A percentile compares a stretch with the other conserved stretches of the same genome.
phyloP scores from a whole-genome alignment of 2,888 invertebrate genomes.

The Nipponacmea schrenckii region DNA sequence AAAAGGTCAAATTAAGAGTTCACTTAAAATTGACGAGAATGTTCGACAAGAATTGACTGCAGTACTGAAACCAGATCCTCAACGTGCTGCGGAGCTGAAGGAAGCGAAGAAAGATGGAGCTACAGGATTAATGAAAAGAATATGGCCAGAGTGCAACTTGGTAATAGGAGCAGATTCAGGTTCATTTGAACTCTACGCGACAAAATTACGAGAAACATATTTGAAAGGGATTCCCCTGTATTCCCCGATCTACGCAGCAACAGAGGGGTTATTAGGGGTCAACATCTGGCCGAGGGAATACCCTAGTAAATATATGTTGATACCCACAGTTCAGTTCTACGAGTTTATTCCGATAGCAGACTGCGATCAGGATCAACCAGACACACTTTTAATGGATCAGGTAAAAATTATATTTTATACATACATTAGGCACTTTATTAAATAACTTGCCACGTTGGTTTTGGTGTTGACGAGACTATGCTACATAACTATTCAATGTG shows the following conservation, averaged over 20 bases:
- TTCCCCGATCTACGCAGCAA: conserved; percentile 64
- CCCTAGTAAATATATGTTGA: conserved; percentile 56
- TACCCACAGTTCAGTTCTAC: conserved; percentile 61
- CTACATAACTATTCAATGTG: neutral
- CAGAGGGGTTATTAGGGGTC: conserved; percentile 61
- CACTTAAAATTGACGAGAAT: conserved; percentile 46
- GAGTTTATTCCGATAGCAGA: conserved; percentile 62
- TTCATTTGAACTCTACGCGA: conserved; percentile 56
- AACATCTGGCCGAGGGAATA: conserved; percentile 54
- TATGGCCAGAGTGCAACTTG: conserved; percentile 58
- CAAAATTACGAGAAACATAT: conserved; percentile 44
- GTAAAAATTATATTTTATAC: conserved; percentile 33
- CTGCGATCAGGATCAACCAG: conserved; percentile 55
- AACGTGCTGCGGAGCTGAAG: conserved; percentile 55
- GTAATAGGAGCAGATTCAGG: conserved; percentile 58
- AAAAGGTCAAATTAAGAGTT: conserved; percentile 46
- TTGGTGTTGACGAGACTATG: neutral
- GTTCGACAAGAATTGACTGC: conserved; percentile 47
- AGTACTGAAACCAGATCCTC: conserved; percentile 49
- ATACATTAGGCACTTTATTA: neutral
- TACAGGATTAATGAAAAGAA: conserved; percentile 51
- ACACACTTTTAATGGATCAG: conserved; percentile 58
- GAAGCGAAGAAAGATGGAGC: conserved; percentile 47
- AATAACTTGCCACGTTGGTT: too few species aligned
- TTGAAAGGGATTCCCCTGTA: conserved; percentile 56